Evolutionary conservation across 2,888 invertebrate genomes (phyloP).

Genomic region (Helicoverpa assulta): DNA sequence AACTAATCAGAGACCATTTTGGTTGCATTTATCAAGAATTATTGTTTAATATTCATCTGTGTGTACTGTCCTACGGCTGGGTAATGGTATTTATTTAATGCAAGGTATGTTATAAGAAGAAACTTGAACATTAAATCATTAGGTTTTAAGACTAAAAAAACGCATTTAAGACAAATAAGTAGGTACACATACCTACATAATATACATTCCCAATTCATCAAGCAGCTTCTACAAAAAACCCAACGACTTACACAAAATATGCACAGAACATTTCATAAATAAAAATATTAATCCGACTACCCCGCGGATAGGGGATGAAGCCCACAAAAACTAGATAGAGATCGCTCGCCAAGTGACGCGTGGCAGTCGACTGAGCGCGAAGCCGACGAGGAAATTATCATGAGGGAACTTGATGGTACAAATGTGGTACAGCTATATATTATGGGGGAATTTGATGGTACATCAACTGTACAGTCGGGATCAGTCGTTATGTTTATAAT

Average conservation of each 20-base stretch:
- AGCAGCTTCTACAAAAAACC: not conserved
- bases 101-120: too few species aligned
- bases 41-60: too few species aligned
- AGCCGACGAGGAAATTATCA: constrained; percentile 45
- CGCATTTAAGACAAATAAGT: too few species aligned
- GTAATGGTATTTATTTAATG: too few species aligned
- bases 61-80: too few species aligned
- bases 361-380: constrained; percentile 48
- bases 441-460: constrained; percentile 15
- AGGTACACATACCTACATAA: not conserved
- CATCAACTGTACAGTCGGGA: not conserved
- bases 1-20: too few species aligned
- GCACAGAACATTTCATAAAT: not conserved
- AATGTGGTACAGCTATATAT: constrained; percentile 10
- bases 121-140: too few species aligned
- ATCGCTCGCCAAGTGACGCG: constrained; percentile 54
- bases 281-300: constrained; percentile 35
- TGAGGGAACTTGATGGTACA: constrained; percentile 16
- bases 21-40: too few species aligned
- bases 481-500: constrained; percentile 9
- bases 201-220: not conserved
- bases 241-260: not conserved
- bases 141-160: too few species aligned
- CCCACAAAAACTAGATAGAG: constrained; percentile 48
- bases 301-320: constrained; percentile 21